Base-by-base conservation (phyloP, 1,140 invertebrate genomes). In the Drosophila pectinifera region DNA sequence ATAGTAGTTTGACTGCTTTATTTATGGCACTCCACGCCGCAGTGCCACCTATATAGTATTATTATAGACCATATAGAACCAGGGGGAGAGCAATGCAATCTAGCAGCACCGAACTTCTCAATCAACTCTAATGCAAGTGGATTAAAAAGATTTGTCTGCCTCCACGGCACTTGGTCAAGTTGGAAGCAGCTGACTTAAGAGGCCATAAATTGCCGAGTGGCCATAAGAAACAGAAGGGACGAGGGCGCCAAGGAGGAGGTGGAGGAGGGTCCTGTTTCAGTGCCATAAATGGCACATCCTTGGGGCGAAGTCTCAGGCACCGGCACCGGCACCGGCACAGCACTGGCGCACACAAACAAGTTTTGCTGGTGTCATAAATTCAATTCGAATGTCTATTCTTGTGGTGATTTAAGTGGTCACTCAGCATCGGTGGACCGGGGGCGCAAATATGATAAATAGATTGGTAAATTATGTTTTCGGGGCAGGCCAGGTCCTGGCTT, bases 391-490 rank as follows among this genome's bases (percentile, higher is more conserved):
- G 80, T 67, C 80, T 75, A 80, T 90, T 89, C 82, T 78, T 85
- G 84, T 89, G 84, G 85, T 89, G 80, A 89, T 84, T 89, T 88
- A 88, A 88, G 84, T 88, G 84, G 84, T 89, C 85, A 89, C 73
- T 84, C 80, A 89, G 73, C 55, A 51, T 56, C 42, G 69, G 24
- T 20, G 36, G 38, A 41, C 55, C 62, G 41, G 62, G 73, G 80
- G 80, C 65, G 85, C 65, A 90, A 89, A 89, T 89, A 89, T 89
- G 84, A 89, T 89, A 89, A 89, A 89, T 89, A 89, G 84, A 89
- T 89, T 80, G 78, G 73, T 89, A 84, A 89, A 89, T 89, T 89
- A 90, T 89, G 85, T 72, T 58, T 72, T 49, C 16, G 16, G 48
- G 46, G 38, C 7, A 28, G 16, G 58, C n/a, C 26, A 41, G 26